These are phyloP conservation scores for Pocota personata DNA, from an alignment of 2,888 invertebrate genomes.

Conservation along the genomic window DNA sequence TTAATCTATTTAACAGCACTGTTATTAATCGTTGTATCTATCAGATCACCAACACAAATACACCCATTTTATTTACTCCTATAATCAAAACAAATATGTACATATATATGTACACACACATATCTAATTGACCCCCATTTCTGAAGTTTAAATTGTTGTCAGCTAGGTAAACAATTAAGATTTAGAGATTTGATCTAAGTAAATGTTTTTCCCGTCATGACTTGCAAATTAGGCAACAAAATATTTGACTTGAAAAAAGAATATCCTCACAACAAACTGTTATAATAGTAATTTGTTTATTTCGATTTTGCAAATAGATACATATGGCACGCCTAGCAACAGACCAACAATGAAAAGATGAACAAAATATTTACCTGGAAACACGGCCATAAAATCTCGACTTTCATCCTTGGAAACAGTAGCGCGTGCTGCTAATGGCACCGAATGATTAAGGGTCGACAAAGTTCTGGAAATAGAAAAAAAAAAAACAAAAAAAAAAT, in stretches of 20 bases:
- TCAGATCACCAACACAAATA: too few species aligned
- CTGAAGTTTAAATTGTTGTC: neutral
- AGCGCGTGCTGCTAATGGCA: slow-evolving; percentile 84
- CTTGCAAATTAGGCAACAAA: neutral
- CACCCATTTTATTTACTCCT: neutral
- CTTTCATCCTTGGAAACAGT: slow-evolving; percentile 91
- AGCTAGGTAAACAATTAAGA: neutral
- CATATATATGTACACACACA: too few species aligned
- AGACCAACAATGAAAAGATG: neutral
- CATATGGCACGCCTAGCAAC: neutral
- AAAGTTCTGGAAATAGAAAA: slow-evolving; percentile 78
- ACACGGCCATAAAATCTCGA: slow-evolving; percentile 93
- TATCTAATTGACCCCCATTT: neutral
- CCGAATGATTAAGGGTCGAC: slow-evolving; percentile 81
- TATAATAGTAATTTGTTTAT: neutral
- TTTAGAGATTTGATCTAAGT: neutral
- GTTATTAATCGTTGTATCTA: too few species aligned
- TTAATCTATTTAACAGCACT: too few species aligned
- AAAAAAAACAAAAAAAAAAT: neutral
- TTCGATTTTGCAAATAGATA: neutral
- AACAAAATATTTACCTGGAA: slow-evolving; percentile 84
- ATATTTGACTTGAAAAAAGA: neutral
- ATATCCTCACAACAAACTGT: neutral
- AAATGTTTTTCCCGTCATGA: slow-evolving; percentile 9
- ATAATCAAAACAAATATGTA: neutral